phyloP scores from a whole-genome alignment of 1,140 invertebrate species.

The Pseudomyrmex pallidus region DNA sequence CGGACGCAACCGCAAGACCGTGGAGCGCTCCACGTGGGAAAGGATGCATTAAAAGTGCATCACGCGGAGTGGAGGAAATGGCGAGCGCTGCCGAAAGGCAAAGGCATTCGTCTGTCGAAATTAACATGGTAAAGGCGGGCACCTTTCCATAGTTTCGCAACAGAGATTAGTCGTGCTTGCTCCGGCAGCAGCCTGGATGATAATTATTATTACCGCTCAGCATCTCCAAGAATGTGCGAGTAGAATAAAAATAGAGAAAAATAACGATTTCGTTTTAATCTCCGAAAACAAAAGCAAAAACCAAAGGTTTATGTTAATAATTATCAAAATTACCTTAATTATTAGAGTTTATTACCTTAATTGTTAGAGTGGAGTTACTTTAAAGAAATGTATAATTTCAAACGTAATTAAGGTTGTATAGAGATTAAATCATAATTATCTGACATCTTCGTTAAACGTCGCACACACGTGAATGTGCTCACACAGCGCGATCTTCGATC shows the following conservation, averaged over 20 bases:
- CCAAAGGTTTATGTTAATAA: too few species aligned
- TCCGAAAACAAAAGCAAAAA: too few species aligned
- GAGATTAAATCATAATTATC: too few species aligned
- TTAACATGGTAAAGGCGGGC: conserved; percentile 54
- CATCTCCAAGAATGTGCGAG: background rate
- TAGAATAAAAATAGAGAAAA: background rate
- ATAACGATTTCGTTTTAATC: too few species aligned
- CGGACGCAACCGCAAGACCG: conserved; percentile 19
- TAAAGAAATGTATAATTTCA: too few species aligned
- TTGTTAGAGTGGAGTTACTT: too few species aligned
- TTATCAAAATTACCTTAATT: too few species aligned
- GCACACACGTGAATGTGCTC: conserved; percentile 13
- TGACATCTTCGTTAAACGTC: too few species aligned
- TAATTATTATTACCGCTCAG: conserved; percentile 45
- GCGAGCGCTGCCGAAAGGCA: conserved; percentile 25
- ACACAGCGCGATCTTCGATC: background rate
- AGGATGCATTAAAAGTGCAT: conserved; percentile 58
- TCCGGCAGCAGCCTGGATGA: background rate
- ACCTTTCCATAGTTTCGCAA: conserved; percentile 32
- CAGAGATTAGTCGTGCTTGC: conserved; percentile 10
- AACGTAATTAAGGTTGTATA: too few species aligned
- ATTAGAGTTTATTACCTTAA: too few species aligned
- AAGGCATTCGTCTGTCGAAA: conserved; percentile 46
- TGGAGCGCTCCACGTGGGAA: conserved; percentile 46
- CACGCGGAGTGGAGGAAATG: conserved; percentile 21